These are phyloP conservation scores for Sebastes taczanowskii DNA, from an alignment of 2,797 vertebrate genomes.

Conservation along the genomic window DNA sequence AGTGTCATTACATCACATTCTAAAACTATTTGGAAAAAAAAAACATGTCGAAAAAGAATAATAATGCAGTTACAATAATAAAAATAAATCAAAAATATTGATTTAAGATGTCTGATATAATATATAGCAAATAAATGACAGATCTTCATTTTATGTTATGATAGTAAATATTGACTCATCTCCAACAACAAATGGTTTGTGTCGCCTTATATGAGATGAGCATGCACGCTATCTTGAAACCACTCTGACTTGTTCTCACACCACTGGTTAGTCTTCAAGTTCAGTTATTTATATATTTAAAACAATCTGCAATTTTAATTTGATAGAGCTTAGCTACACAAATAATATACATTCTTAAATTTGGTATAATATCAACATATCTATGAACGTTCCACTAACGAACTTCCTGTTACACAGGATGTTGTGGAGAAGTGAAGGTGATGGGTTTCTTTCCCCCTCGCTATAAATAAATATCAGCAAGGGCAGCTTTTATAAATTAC, in stretches of 20 bases:
- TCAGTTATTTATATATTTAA: not conserved
- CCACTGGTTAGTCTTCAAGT: not conserved
- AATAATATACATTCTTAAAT: not conserved
- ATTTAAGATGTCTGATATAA: not conserved
- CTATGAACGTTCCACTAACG: not conserved
- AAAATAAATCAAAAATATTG: not conserved
- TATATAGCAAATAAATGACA: not conserved
- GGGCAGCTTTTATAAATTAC: not conserved
- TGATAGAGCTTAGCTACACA: not conserved
- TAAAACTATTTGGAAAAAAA: not conserved
- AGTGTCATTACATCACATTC: not conserved
- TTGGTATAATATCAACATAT: not conserved
- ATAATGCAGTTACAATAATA: not conserved
- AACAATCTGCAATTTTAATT: not conserved
- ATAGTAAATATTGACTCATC: not conserved
- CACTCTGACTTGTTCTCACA: not conserved
- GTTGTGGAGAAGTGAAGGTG: not conserved
- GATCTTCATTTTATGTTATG: not conserved
- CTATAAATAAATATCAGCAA: not conserved
- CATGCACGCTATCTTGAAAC: not conserved
- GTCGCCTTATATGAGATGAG: not conserved
- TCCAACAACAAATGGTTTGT: not conserved
- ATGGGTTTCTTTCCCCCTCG: not conserved
- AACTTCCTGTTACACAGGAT: constrained; percentile 48
- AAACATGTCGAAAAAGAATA: not conserved